A percentile compares a stretch with the other conserved stretches of the same genome.
These are phyloP conservation scores for Argyrosomus regius DNA, from an alignment of 2,797 vertebrate genomes.

Conservation along the genomic window DNA sequence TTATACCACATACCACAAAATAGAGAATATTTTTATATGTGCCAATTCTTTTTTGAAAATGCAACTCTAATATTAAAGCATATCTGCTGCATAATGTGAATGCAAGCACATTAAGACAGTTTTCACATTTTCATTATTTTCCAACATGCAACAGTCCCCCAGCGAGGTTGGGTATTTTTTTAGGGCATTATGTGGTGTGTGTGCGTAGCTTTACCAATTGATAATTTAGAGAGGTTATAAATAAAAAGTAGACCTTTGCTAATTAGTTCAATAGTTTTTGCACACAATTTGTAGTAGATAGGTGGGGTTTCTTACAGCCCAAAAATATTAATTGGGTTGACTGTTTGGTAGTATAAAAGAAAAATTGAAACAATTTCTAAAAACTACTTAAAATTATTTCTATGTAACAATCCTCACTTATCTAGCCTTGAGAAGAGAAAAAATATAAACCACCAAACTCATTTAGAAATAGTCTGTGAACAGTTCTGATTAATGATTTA, in stretches of 20 bases:
- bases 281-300: slow-evolving; percentile 9
- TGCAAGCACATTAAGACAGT: neutral
- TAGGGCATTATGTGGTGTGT: slow-evolving; percentile 29
- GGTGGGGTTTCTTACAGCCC: slow-evolving; percentile 29
- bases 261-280: slow-evolving; percentile 8
- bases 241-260: slow-evolving; percentile 5
- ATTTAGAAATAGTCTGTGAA: slow-evolving; percentile 7
- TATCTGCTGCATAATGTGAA: neutral
- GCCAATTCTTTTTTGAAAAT: neutral
- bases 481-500: neutral
- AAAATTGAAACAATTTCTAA: neutral
- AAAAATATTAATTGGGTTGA: neutral
- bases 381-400: neutral
- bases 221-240: neutral
- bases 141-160: slow-evolving; percentile 47
- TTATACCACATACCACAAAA: neutral
- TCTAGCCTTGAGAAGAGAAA: slow-evolving; percentile 3
- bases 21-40: neutral
- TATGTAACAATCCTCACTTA: slow-evolving; percentile 6
- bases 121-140: slow-evolving; percentile 43
- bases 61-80: neutral
- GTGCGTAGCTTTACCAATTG: slow-evolving; percentile 10
- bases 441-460: neutral
- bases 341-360: slow-evolving; percentile 4
- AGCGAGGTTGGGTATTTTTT: slow-evolving; percentile 62